Conservation (phyloP, 64 coral and sea anemone species). For the Hydrozoanthus tunicans region DNA sequence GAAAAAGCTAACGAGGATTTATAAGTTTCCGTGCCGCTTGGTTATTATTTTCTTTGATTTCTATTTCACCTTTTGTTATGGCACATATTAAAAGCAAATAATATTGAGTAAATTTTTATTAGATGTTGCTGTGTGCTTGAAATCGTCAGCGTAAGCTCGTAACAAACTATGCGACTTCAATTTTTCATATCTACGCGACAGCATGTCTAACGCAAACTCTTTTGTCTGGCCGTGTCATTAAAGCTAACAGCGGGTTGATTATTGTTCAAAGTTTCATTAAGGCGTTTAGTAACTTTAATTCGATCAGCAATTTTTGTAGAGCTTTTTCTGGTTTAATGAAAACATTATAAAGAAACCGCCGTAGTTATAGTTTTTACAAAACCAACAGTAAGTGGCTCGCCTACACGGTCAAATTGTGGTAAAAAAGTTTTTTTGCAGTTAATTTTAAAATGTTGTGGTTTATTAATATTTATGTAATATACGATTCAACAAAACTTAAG, state of each 20-base stretch:
- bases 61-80: neutral
- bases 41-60: neutral
- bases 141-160: neutral
- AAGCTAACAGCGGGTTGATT: slow-evolving; percentile 7
- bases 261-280: slow-evolving; percentile 24
- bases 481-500: neutral
- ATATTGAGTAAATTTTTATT: neutral
- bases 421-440: neutral
- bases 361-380: neutral
- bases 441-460: slow-evolving; percentile 39
- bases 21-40: neutral
- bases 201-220: slow-evolving; percentile 14
- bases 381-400: neutral
- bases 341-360: slow-evolving; percentile 24
- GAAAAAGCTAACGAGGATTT: neutral
- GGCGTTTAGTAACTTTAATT: slow-evolving; percentile 2
- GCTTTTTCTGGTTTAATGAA: neutral
- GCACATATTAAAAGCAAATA: neutral
- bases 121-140: neutral
- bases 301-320: slow-evolving; percentile 17
- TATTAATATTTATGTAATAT: slow-evolving; percentile 25
- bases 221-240: slow-evolving; percentile 24
- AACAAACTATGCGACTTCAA: slow-evolving; percentile 1
- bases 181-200: neutral
- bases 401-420: neutral